Percentiles rank a stretch among this genome's conserved stretches.
phyloP scores from a whole-genome alignment of 2,797 vertebrate species.

The Betta splendens region DNA sequence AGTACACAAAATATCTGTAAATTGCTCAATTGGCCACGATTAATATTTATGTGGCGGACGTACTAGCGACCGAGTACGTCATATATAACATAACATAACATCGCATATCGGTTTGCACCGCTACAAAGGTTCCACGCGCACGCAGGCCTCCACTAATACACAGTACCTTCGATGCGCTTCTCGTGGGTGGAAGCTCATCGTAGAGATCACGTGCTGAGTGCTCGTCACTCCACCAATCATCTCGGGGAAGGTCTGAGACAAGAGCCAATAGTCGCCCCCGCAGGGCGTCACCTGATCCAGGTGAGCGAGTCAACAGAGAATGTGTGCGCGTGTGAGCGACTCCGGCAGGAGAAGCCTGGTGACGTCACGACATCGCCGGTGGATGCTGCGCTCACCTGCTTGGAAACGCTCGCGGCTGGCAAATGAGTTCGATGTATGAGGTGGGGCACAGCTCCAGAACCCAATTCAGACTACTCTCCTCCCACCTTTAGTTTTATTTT shows the following conservation, averaged over 20 bases:
- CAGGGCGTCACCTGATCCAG: slow-evolving; percentile 84
- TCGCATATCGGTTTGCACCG: accelerated
- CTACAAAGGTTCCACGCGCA: accelerated
- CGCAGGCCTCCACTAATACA: accelerated
- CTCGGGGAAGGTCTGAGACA: slow-evolving; percentile 89
- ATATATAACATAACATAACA: accelerated
- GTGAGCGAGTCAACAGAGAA: slow-evolving; percentile 89
- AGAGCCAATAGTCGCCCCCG: slow-evolving; percentile 82
- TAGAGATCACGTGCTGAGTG: slow-evolving; percentile 87
- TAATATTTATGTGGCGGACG: accelerated
- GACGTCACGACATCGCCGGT: neutral
- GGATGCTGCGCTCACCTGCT: slow-evolving; percentile 66
- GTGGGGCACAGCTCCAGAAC: slow-evolving; percentile 69
- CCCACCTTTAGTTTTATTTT: too few relatives aligned
- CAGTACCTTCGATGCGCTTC: accelerated
- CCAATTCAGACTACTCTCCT: slow-evolving; percentile 84
- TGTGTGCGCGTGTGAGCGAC: slow-evolving; percentile 22
- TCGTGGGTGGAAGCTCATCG: slow-evolving; percentile 74
- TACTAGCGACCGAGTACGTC: too few relatives aligned
- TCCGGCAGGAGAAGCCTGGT: slow-evolving; percentile 56
- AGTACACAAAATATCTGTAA: accelerated
- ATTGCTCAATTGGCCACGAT: too few relatives aligned
- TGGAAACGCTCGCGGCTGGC: slow-evolving; percentile 84
- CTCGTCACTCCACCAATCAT: slow-evolving; percentile 72
- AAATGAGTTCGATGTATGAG: slow-evolving; percentile 76